Conservation (phyloP, 2,888 invertebrate species). For the Scaeva pyrastri region DNA sequence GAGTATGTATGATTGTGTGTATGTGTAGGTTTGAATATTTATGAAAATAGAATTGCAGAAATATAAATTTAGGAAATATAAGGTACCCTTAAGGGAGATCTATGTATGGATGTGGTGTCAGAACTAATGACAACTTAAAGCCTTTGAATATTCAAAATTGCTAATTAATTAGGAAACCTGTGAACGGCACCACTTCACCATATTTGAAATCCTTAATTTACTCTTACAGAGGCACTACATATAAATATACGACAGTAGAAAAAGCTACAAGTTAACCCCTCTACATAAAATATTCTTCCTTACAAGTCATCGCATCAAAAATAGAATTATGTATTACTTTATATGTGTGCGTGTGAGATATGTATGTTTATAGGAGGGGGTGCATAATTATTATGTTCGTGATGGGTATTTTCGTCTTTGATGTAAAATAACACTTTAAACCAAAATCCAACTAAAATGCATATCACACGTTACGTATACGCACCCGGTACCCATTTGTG, state of each 20-base stretch:
- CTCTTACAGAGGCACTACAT: too few species aligned
- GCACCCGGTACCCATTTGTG: too few species aligned
- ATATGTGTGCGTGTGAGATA: not conserved
- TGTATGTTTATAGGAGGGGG: too few species aligned
- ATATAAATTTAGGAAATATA: not conserved
- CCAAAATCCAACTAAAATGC: constrained; percentile 24
- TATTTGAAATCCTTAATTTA: not conserved
- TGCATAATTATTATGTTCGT: not conserved
- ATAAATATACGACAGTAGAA: not conserved
- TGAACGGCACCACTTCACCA: constrained; percentile 32
- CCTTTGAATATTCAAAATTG: constrained; percentile 54
- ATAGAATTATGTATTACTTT: not conserved
- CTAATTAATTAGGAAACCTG: constrained; percentile 61
- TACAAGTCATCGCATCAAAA: constrained; percentile 10
- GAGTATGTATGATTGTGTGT: too few species aligned
- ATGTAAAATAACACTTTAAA: constrained; percentile 28
- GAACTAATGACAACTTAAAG: constrained; percentile 56
- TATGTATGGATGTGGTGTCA: constrained; percentile 27
- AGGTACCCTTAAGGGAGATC: not conserved
- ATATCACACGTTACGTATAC: not conserved
- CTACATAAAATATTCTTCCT: not conserved
- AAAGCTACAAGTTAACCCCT: not conserved
- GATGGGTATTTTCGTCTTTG: not conserved
- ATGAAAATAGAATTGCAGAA: not conserved
- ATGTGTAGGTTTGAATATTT: not conserved